A percentile compares a stretch with the other conserved stretches of the same genome.
Evolutionary conservation across 2,113 vertebrate species (phyloP).

Genomic region (Sinocyclocheilus anshuiensis): DNA sequence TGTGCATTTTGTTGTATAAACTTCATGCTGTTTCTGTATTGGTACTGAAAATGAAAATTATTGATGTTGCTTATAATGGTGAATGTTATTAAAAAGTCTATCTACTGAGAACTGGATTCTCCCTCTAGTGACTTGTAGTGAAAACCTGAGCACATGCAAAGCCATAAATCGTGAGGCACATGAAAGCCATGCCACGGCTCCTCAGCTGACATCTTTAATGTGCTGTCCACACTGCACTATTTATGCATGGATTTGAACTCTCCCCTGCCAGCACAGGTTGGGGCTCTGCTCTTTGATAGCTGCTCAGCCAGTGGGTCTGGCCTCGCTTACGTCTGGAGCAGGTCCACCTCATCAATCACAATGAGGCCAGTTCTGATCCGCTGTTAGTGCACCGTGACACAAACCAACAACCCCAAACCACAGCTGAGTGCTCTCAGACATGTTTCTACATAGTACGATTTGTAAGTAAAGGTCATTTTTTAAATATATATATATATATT

Average conservation of each 20-base stretch:
- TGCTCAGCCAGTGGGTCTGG: slow-evolving; percentile 66
- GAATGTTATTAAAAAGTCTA: background rate
- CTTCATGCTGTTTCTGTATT: background rate
- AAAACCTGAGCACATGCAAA: slow-evolving; percentile 58
- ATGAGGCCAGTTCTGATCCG: slow-evolving; percentile 56
- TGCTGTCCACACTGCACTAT: slow-evolving; percentile 63
- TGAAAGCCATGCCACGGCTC: slow-evolving; percentile 69
- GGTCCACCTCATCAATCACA: slow-evolving; percentile 75
- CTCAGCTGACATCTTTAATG: slow-evolving; percentile 72
- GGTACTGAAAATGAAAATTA: background rate
- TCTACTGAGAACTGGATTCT: background rate
- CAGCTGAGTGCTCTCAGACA: background rate
- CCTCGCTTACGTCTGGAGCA: slow-evolving; percentile 74
- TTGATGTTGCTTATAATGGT: background rate
- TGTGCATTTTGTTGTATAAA: background rate
- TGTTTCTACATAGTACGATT: too few relatives aligned
- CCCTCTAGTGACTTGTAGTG: background rate
- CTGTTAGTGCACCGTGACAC: slow-evolving; percentile 63
- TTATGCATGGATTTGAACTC: slow-evolving; percentile 62
- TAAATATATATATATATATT: too few relatives aligned
- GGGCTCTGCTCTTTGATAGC: slow-evolving; percentile 71
- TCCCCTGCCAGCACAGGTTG: slow-evolving; percentile 37
- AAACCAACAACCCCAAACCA: slow-evolving; percentile 41
- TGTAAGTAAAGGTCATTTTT: too few relatives aligned
- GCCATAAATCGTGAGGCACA: slow-evolving; percentile 70